These are phyloP conservation scores for Dunckerocampus dactyliophorus DNA, from an alignment of 2,113 vertebrate species.

Conservation along the genomic window DNA sequence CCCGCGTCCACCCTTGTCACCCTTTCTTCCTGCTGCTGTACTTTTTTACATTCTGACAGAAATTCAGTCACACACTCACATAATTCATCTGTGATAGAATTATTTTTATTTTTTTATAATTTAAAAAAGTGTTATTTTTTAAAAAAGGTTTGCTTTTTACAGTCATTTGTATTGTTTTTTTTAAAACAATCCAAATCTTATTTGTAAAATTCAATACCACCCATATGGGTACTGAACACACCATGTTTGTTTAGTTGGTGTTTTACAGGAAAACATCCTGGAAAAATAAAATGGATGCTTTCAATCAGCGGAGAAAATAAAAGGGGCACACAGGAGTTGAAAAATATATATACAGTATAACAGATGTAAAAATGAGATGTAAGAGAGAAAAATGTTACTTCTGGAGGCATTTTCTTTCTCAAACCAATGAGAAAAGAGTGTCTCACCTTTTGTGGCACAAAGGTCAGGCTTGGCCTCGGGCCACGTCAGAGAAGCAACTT, in stretches of 20 bases:
- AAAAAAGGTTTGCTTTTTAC: neutral
- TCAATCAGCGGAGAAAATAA: constrained; percentile 47
- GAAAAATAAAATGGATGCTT: constrained; percentile 30
- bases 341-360: constrained; percentile 48
- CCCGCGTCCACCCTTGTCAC: neutral
- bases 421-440: constrained; percentile 69
- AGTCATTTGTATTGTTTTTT: too few relatives aligned
- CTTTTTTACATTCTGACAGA: neutral
- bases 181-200: too few relatives aligned
- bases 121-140: neutral
- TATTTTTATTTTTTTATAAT: neutral
- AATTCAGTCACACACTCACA: neutral
- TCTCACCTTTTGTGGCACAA: constrained; percentile 72
- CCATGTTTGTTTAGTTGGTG: too few relatives aligned
- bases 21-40: neutral
- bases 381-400: constrained; percentile 73
- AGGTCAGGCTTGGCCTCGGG: constrained; percentile 71
- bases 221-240: neutral
- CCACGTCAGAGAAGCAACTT: constrained; percentile 62
- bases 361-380: constrained; percentile 75
- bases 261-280: too few relatives aligned
- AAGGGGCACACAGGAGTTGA: constrained; percentile 18
- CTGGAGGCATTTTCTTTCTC: constrained; percentile 71
- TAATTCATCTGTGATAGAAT: neutral
- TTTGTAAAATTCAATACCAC: too few relatives aligned